Percentiles rank a stretch among this genome's conserved stretches.
Conservation (phyloP, 2,113 vertebrate genomes). For the Anser brachyrhynchus region DNA sequence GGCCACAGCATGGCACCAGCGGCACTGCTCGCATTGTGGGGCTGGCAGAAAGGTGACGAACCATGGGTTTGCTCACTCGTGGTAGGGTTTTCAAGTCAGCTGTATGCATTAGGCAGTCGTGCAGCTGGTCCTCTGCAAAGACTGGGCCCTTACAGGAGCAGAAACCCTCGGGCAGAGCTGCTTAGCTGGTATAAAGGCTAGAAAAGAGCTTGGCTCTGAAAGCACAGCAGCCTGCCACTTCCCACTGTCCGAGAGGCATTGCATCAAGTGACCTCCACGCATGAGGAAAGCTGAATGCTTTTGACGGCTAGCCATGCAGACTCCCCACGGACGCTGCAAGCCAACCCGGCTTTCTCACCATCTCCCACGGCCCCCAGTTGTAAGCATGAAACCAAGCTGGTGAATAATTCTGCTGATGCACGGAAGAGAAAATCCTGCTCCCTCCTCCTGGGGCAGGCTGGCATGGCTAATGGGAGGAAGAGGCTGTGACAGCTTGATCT, state of each 20-base stretch:
- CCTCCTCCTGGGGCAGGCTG: slow-evolving; percentile 45
- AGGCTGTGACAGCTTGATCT: slow-evolving; percentile 51
- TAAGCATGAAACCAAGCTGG: slow-evolving; percentile 36
- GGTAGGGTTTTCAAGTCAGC: not conserved
- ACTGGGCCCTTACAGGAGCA: not conserved
- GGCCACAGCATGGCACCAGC: accelerated
- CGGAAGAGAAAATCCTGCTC: slow-evolving; percentile 35
- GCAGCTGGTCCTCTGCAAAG: not conserved
- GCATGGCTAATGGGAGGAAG: slow-evolving; percentile 49
- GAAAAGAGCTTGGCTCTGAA: not conserved
- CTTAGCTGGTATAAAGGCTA: slow-evolving; percentile 1
- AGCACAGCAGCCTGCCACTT: not conserved
- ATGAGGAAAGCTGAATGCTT: not conserved
- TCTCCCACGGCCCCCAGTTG: not conserved
- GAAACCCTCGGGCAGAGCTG: not conserved
- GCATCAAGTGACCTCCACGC: not conserved
- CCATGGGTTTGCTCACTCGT: not conserved
- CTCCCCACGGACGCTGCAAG: not conserved
- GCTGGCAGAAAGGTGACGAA: not conserved
- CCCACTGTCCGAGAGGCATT: not conserved
- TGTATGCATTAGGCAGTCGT: accelerated
- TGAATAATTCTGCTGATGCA: slow-evolving; percentile 65
- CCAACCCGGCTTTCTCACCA: not conserved
- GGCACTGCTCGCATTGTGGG: accelerated
- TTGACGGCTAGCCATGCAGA: not conserved